Conservation (phyloP, 1,140 invertebrate species). For the Latrodectus geometricus region DNA sequence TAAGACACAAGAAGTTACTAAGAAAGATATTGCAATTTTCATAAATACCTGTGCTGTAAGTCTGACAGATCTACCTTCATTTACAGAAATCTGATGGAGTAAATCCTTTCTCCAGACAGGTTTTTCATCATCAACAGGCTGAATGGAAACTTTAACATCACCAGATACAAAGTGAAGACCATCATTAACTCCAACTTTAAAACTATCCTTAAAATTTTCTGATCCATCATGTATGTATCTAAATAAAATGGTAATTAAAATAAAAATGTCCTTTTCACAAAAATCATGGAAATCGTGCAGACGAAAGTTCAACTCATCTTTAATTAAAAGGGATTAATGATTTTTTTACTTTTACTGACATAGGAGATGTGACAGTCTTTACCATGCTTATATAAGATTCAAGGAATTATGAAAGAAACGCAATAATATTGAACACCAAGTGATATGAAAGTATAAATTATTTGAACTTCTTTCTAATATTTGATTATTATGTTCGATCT, state of each 20-base stretch:
- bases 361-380: too few species aligned
- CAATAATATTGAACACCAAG: too few species aligned
- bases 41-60: constrained; percentile 40
- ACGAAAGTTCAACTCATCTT: neutral
- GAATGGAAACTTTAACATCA: constrained; percentile 34
- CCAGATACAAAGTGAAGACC: constrained; percentile 59
- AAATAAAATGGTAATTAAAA: neutral
- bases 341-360: too few species aligned
- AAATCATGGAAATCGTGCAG: neutral
- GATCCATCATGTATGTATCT: constrained; percentile 60
- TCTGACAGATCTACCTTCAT: constrained; percentile 38
- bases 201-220: constrained; percentile 53
- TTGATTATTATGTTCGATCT: too few species aligned
- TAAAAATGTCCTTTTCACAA: neutral
- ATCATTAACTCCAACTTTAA: constrained; percentile 60
- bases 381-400: too few species aligned
- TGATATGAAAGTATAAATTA: too few species aligned
- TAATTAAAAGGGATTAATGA: neutral
- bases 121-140: constrained; percentile 60
- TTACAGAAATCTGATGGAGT: constrained; percentile 10
- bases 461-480: too few species aligned
- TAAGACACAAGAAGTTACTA: too few species aligned
- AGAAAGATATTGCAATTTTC: too few species aligned
- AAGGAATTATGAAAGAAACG: too few species aligned
- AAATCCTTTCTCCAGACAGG: constrained; percentile 50